Evolutionary conservation across 2,113 vertebrate species (phyloP).

Genomic region (Monarcha castaneiventris): DNA sequence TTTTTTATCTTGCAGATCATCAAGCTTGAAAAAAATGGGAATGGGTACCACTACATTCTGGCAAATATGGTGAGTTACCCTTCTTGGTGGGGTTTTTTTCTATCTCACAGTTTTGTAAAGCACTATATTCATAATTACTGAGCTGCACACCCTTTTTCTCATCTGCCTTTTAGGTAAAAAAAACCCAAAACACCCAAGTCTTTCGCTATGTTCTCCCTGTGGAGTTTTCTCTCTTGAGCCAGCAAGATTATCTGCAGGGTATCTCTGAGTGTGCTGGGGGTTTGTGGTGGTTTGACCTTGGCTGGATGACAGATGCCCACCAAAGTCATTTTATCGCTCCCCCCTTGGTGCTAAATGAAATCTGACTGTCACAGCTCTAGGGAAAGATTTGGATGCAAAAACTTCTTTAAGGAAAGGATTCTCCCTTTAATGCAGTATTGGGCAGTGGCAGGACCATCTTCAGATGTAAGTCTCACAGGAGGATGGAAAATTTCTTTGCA

Average conservation of each 20-base stretch:
- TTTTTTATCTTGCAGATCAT: slow-evolving; percentile 82
- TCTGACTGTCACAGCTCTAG: background rate
- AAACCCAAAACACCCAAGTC: background rate
- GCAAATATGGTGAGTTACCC: slow-evolving; percentile 91
- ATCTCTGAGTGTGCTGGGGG: background rate
- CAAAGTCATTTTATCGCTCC: background rate
- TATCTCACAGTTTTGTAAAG: background rate
- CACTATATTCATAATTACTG: background rate
- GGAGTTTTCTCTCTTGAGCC: background rate
- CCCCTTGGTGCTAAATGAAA: background rate
- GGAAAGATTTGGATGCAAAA: background rate
- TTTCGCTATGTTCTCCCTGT: background rate
- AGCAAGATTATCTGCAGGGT: background rate
- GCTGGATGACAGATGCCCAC: background rate
- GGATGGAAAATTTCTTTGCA: background rate
- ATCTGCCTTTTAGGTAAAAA: background rate
- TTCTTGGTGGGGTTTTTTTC: accelerated
- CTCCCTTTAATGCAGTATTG: background rate
- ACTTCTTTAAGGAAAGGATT: background rate
- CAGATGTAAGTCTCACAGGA: background rate
- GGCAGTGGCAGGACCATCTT: background rate
- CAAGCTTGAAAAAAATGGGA: slow-evolving; percentile 92
- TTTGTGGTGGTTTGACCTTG: background rate
- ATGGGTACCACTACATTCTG: slow-evolving; percentile 97
- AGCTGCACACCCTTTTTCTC: background rate